These are phyloP conservation scores for Hydraecia micacea DNA, from an alignment of 2,888 invertebrate genomes.

Conservation along the genomic window DNA sequence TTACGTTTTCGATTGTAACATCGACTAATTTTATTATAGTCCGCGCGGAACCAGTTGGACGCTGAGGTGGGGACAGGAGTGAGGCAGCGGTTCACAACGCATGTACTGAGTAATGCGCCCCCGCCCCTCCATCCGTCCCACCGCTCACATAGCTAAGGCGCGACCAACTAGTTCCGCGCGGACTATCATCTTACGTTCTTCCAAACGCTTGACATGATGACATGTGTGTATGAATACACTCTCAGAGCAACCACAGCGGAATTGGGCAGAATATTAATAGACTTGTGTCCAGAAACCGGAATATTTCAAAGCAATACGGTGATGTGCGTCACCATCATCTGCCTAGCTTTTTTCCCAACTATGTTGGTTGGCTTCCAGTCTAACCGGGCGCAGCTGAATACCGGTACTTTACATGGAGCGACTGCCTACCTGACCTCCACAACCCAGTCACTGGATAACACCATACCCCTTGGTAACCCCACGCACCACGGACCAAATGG, in stretches of 20 bases:
- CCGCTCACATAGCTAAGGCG: no score
- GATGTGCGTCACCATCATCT: neutral
- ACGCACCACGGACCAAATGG: no score
- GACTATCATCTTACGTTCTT: neutral
- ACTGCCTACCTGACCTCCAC: neutral
- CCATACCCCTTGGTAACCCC: neutral
- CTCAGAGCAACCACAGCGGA: neutral
- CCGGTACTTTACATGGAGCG: neutral
- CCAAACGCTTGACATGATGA: neutral
- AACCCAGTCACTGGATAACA: neutral
- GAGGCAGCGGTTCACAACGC: no score
- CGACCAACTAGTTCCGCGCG: no score
- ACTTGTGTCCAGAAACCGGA: neutral
- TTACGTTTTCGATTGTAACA: neutral
- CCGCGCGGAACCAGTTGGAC: no score
- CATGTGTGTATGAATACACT: no score
- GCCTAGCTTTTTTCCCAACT: neutral
- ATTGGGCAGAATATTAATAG: neutral
- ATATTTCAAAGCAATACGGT: neutral
- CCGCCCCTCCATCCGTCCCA: no score
- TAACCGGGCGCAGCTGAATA: neutral
- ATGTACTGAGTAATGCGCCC: no score
- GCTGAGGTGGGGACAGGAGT: no score
- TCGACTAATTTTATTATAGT: neutral
- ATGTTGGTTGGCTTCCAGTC: neutral